Conservation (phyloP, 2,113 vertebrate genomes). For the Casuarius casuarius region DNA sequence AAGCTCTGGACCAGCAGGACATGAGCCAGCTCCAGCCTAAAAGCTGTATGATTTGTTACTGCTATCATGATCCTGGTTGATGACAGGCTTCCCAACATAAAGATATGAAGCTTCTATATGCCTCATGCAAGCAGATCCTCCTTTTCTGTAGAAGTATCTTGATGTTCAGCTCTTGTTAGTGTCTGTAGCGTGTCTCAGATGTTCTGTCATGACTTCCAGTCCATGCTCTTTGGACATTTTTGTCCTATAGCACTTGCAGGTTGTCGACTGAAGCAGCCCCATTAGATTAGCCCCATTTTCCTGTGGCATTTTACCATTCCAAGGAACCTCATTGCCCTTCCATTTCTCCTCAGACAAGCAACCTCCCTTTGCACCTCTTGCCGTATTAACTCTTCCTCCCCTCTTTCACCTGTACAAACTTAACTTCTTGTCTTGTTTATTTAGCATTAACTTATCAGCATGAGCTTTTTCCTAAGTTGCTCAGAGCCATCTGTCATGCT, state of each 20-base stretch:
- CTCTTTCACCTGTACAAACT: neutral
- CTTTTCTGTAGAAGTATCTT: neutral
- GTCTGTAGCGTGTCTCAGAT: neutral
- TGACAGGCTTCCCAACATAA: neutral
- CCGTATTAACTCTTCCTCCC: neutral
- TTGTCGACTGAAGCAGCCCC: neutral
- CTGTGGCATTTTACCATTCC: neutral
- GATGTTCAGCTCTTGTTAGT: neutral
- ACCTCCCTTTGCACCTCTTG: neutral
- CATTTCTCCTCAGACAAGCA: neutral
- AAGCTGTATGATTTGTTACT: neutral
- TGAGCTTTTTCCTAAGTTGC: neutral
- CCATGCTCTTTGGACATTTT: neutral
- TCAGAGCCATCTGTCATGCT: conserved; percentile 11
- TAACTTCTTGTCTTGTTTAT: neutral
- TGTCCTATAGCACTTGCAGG: neutral
- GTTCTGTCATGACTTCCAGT: neutral
- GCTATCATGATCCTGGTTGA: neutral
- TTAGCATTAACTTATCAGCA: neutral
- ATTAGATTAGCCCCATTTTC: neutral
- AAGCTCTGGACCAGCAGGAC: neutral
- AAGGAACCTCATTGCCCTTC: neutral
- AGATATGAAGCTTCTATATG: neutral
- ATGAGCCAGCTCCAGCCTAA: neutral
- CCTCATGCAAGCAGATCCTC: neutral